phyloP scores from a whole-genome alignment of 2,888 invertebrate genomes.

The Lypha dubia region DNA sequence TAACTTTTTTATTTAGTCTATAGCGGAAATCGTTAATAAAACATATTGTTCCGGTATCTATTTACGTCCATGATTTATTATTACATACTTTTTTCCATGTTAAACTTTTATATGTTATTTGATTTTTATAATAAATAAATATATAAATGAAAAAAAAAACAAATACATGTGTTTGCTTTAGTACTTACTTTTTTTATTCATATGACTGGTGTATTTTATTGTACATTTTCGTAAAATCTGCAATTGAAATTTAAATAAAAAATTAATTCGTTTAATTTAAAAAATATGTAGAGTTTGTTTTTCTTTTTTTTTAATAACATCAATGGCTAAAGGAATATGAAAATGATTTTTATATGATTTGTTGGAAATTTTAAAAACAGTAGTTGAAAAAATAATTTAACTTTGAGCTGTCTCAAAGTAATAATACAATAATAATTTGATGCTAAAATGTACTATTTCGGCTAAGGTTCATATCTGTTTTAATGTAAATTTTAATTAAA shows the following conservation, averaged over 20 bases:
- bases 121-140: no score
- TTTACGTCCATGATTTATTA: conserved; percentile 42
- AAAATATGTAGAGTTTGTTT: background rate
- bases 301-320: background rate
- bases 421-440: no score
- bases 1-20: conserved; percentile 36
- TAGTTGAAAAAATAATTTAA: no score
- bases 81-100: no score
- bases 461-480: no score
- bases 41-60: conserved; percentile 57
- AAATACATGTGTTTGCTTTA: background rate
- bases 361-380: no score
- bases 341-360: no score
- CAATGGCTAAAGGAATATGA: no score
- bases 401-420: no score
- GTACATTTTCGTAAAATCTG: conserved; percentile 15
- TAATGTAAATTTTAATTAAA: no score
- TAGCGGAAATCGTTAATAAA: conserved; percentile 69
- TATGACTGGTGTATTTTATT: conserved; percentile 1
- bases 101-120: background rate
- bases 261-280: background rate
- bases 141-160: background rate
- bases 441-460: no score
- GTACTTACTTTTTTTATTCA: conserved; percentile 40
- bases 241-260: conserved; percentile 14